phyloP scores from a whole-genome alignment of 2,113 vertebrate species.

The Macheiramphus alcinus region DNA sequence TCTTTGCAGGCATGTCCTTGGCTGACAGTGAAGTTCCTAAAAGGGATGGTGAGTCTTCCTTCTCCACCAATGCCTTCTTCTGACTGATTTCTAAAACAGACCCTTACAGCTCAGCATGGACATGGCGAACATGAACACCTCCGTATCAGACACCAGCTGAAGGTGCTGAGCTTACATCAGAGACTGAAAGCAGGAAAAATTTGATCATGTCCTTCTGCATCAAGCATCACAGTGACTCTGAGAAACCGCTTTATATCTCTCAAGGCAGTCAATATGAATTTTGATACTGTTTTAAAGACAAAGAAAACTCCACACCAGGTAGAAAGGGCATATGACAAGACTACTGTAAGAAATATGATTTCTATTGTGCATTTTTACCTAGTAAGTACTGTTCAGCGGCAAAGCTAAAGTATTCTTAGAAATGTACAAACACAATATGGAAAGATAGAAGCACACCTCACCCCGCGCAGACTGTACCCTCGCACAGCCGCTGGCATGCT shows the following conservation, averaged over 20 bases:
- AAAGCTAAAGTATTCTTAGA: neutral
- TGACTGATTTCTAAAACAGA: neutral
- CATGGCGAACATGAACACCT: neutral
- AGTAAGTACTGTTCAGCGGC: neutral
- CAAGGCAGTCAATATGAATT: neutral
- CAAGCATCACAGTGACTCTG: neutral
- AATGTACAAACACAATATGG: neutral
- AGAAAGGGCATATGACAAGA: neutral
- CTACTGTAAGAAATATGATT: neutral
- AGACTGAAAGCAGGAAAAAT: neutral
- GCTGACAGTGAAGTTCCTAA: neutral
- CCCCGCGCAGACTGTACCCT: rapidly evolving
- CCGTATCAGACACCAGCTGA: neutral
- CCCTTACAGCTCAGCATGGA: neutral
- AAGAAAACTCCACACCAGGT: neutral
- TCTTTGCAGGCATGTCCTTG: neutral
- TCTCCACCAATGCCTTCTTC: neutral
- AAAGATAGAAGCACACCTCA: neutral
- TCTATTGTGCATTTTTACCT: neutral
- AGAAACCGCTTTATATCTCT: neutral
- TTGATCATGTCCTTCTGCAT: neutral
- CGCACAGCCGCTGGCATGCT: neutral
- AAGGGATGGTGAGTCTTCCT: neutral
- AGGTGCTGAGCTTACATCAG: neutral
- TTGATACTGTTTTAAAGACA: neutral